phyloP scores from a whole-genome alignment of 2,888 invertebrate genomes.

The Megalurothrips usitatus region DNA sequence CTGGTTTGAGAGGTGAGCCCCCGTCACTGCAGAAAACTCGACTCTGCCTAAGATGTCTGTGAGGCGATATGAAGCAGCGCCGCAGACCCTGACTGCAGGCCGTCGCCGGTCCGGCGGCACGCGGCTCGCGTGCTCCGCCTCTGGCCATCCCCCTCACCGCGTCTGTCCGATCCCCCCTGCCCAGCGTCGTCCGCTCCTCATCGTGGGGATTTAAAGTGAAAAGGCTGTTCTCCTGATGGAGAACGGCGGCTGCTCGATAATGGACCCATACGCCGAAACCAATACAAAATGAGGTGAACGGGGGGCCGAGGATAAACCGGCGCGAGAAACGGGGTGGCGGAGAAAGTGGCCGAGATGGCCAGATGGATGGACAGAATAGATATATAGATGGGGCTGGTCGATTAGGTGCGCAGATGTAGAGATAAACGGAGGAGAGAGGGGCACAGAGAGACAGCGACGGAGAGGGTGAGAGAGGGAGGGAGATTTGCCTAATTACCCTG shows the following conservation, averaged over 20 bases:
- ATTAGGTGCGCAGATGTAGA: background rate
- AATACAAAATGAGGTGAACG: conserved; percentile 21
- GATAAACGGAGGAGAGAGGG: background rate
- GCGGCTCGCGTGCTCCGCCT: too few relatives aligned
- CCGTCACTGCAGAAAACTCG: background rate
- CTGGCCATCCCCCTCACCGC: too few relatives aligned
- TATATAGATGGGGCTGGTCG: too few relatives aligned
- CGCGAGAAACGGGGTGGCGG: background rate
- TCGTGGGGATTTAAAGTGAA: background rate
- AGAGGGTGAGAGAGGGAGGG: background rate
- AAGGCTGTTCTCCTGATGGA: background rate
- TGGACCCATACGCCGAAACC: conserved; percentile 7
- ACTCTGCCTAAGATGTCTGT: too few relatives aligned
- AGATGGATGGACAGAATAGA: background rate
- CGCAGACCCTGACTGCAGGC: too few relatives aligned
- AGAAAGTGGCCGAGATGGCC: background rate
- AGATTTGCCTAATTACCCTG: background rate
- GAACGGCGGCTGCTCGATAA: background rate
- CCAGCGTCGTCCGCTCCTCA: too few relatives aligned
- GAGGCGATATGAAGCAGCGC: too few relatives aligned
- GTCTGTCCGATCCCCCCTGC: too few relatives aligned
- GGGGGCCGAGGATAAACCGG: background rate
- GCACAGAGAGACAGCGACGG: background rate
- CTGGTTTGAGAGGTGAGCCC: background rate
- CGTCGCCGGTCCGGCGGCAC: too few relatives aligned